A percentile compares a stretch with the other conserved stretches of the same genome.
Conservation (phyloP, 2,888 invertebrate genomes). For the Metalampra italica region DNA sequence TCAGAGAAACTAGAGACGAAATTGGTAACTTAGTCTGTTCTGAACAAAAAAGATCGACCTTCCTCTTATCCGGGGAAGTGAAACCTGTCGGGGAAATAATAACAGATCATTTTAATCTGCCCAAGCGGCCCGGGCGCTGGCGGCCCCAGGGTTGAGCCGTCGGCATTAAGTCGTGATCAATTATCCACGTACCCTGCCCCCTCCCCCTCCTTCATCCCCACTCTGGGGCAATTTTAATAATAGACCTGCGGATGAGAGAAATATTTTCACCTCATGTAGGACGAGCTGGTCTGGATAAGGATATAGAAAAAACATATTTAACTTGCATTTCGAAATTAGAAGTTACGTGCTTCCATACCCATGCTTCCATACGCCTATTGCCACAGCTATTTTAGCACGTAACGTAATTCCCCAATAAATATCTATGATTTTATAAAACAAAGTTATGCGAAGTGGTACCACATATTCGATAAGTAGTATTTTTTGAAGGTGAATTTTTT, state of each 20-base stretch:
- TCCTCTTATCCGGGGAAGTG: constrained; percentile 17
- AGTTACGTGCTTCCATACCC: too few relatives aligned
- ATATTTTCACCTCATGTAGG: background rate
- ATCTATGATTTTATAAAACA: too few relatives aligned
- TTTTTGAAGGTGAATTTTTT: too few relatives aligned
- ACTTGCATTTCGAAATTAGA: too few relatives aligned
- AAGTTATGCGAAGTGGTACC: too few relatives aligned
- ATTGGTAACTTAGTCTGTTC: constrained; percentile 5
- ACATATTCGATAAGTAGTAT: too few relatives aligned
- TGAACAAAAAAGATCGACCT: constrained; percentile 14
- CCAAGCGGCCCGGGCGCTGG: constrained; percentile 20
- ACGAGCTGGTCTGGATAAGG: background rate
- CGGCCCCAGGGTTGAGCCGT: constrained; percentile 19
- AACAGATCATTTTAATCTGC: constrained; percentile 53
- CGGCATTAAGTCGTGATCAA: constrained; percentile 55
- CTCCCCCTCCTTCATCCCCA: constrained; percentile 22
- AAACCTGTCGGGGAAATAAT: constrained; percentile 45
- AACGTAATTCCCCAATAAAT: too few relatives aligned
- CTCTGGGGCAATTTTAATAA: constrained; percentile 35
- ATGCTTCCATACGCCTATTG: too few relatives aligned
- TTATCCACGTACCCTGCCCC: constrained; percentile 44
- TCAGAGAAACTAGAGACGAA: background rate
- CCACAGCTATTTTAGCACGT: too few relatives aligned
- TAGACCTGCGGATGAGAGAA: constrained; percentile 1
- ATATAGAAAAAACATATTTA: too few relatives aligned